Conservation (phyloP, 2,113 vertebrate species). For the Tamias sibiricus region DNA sequence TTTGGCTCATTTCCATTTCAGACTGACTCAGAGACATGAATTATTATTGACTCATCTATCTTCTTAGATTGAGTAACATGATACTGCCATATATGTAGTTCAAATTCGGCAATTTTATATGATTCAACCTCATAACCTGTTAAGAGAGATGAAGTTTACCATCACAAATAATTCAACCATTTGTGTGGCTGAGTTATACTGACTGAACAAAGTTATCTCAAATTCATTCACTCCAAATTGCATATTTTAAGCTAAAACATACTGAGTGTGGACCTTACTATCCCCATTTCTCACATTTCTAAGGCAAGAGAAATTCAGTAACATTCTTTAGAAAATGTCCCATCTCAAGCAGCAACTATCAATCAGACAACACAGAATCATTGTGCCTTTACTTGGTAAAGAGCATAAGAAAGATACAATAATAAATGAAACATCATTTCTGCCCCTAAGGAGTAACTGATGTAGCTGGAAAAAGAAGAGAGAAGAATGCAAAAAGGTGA, state of each 20-base stretch:
- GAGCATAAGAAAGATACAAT: background rate
- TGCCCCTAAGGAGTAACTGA: background rate
- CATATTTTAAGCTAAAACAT: slow-evolving; percentile 36
- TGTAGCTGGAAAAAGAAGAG: background rate
- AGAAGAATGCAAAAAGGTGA: slow-evolving; percentile 32
- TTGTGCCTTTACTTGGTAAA: background rate
- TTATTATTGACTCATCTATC: background rate
- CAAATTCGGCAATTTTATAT: background rate
- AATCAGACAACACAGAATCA: background rate
- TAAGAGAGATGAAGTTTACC: slow-evolving; percentile 7
- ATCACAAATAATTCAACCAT: background rate
- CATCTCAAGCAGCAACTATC: slow-evolving; percentile 1
- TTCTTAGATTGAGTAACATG: background rate
- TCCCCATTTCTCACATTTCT: slow-evolving; percentile 2
- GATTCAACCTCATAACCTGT: background rate
- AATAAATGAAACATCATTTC: slow-evolving; percentile 3
- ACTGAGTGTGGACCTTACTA: background rate
- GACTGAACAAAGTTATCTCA: slow-evolving; percentile 38
- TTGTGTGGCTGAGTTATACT: background rate
- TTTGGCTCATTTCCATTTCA: background rate
- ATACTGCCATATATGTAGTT: background rate
- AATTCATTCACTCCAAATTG: background rate
- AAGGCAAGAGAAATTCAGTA: slow-evolving; percentile 25
- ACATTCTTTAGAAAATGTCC: slow-evolving; percentile 30
- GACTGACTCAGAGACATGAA: background rate